Evolutionary conservation across 2,113 vertebrate genomes (phyloP).

Genomic region (Hemiscyllium ocellatum): DNA sequence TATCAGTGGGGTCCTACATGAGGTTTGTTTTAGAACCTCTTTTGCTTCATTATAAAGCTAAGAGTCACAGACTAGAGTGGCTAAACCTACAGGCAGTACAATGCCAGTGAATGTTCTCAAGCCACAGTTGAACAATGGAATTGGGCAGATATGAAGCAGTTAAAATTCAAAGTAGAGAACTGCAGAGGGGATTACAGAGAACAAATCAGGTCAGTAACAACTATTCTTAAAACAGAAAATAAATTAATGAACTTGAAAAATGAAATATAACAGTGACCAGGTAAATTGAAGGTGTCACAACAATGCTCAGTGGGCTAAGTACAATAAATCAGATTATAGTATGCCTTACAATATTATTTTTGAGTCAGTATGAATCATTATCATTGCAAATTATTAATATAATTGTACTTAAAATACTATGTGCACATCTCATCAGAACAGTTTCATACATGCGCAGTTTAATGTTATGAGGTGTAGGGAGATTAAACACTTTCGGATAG

Average conservation of each 20-base stretch:
- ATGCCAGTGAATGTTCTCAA: not conserved
- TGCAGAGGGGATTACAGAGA: not conserved
- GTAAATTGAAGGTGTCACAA: not conserved
- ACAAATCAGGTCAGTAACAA: not conserved
- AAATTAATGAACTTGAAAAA: not conserved
- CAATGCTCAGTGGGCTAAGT: not conserved
- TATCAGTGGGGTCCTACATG: not conserved
- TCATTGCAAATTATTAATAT: too few species aligned
- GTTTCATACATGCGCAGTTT: not conserved
- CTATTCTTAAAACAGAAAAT: not conserved
- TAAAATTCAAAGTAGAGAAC: not conserved
- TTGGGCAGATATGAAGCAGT: not conserved
- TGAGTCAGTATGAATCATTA: too few species aligned
- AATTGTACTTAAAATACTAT: too few species aligned
- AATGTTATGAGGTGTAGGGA: not conserved
- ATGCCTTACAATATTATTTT: not conserved
- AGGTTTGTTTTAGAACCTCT: not conserved
- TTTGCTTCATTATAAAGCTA: not conserved
- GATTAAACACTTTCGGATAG: not conserved
- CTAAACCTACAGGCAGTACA: not conserved
- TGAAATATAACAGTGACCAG: not conserved
- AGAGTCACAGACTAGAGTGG: not conserved
- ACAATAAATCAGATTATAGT: not conserved
- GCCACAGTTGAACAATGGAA: not conserved
- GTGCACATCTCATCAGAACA: too few species aligned